Base-by-base conservation (phyloP, 2,888 invertebrate genomes). In the Zygogramma bicolorata region DNA sequence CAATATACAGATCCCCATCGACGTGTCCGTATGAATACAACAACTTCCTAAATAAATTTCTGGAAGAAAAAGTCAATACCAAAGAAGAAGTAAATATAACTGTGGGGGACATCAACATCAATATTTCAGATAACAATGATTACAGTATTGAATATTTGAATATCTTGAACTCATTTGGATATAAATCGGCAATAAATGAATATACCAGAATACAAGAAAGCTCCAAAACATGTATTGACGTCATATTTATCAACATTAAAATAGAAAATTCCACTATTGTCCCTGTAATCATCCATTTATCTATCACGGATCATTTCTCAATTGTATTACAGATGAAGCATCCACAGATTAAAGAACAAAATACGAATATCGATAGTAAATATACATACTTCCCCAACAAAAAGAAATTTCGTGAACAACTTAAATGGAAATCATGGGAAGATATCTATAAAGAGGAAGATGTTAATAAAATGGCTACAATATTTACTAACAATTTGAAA, bases 201-300 rank as follows among this genome's bases (percentile, higher is more conserved):
- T 58, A 31, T 13, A 58, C 58, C 29, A 58, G 58, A 58, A 31
- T 58, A 25, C 27, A 58, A 58, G 58, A 29, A 58, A 58, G 20
- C 46, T 46, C 46, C 20, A 46, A 46, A 46, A 20, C 46, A 46
- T 46, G 46, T 46, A 46, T 46, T 27, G 58, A 58, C 22, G 27
- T 27, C 10, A 58, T 58, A 58, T 58, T 58, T 15, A 18, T 58
- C 15, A 58, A 58, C 58, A 58, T 27, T 2, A 58, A 58, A 27
- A 25, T 53, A 25, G 15, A 7, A 53, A 18, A 53, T 25, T 5
- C 4, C 58, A 58, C 58, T 10, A 27, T 58, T 22, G 31, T 8
- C 58, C 58, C 58, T 25, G 27, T 58, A n/a, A 27, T 58, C 13
- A 58, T 58, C 4, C 58, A 58, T 22, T 58, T 29, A 27, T 58